Evolutionary conservation across 2,113 vertebrate genomes (phyloP).

Genomic region (Astatoreochromis straeleni): DNA sequence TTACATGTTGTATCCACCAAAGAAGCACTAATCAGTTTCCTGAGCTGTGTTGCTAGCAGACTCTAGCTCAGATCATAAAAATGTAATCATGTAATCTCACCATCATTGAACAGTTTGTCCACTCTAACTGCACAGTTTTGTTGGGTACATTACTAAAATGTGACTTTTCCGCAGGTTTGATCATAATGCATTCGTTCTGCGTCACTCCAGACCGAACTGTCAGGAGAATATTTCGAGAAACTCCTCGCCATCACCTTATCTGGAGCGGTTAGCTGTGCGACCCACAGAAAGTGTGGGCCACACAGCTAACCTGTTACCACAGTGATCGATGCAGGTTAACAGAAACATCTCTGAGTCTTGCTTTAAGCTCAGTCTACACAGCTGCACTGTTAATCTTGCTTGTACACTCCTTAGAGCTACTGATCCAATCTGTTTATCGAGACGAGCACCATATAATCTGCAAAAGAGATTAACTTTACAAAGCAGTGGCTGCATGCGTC

Average conservation of each 20-base stretch:
- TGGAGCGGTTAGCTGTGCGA: neutral
- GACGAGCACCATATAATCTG: neutral
- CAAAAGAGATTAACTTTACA: neutral
- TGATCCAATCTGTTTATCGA: neutral
- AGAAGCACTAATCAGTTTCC: neutral
- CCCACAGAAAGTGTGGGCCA: neutral
- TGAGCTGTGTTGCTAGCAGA: neutral
- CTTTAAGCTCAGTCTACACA: neutral
- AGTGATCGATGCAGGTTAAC: neutral
- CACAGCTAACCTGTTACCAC: neutral
- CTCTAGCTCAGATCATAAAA: neutral
- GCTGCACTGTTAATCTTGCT: neutral
- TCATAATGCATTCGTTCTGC: accelerated
- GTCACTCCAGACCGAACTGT: neutral
- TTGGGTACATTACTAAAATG: neutral
- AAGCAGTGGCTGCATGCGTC: neutral
- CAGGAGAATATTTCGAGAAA: neutral
- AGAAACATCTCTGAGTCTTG: neutral
- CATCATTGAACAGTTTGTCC: neutral
- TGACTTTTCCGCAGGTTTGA: neutral
- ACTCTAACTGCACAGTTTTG: neutral
- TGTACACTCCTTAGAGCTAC: neutral
- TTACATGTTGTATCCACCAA: neutral
- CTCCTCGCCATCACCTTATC: neutral
- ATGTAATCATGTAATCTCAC: neutral